These are phyloP conservation scores for Chauna torquata DNA, from an alignment of 2,113 vertebrate genomes.

Conservation along the genomic window DNA sequence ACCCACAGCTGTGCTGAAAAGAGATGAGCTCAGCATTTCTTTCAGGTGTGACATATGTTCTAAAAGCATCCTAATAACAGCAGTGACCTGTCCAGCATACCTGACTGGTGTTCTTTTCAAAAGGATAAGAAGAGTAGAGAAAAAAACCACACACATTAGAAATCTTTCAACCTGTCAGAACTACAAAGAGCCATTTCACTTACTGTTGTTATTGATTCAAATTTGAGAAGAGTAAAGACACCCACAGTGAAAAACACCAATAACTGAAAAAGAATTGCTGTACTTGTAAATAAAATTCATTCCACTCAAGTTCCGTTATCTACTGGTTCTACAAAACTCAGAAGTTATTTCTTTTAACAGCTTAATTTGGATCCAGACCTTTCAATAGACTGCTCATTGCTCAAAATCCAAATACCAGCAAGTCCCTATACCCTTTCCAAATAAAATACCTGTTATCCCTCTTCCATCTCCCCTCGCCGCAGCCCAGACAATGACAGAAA, in stretches of 20 bases:
- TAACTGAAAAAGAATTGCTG: neutral
- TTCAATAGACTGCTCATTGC: slow-evolving; percentile 28
- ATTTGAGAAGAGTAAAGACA: slow-evolving; percentile 27
- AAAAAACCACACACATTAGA: neutral
- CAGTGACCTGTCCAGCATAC: neutral
- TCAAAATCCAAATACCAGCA: slow-evolving; percentile 42
- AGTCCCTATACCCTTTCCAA: neutral
- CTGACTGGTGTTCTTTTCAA: neutral
- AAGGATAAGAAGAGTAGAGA: neutral
- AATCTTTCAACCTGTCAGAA: neutral
- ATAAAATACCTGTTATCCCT: neutral
- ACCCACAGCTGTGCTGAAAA: neutral
- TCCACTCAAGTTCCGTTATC: slow-evolving; percentile 37
- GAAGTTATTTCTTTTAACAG: slow-evolving; percentile 48
- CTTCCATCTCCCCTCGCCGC: neutral
- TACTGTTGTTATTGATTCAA: slow-evolving; percentile 45
- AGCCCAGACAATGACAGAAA: neutral
- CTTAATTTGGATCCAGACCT: slow-evolving; percentile 54
- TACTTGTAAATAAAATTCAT: slow-evolving; percentile 56
- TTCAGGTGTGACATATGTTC: neutral
- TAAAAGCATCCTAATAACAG: neutral
- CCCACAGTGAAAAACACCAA: slow-evolving; percentile 13
- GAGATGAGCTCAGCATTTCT: neutral
- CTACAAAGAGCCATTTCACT: neutral
- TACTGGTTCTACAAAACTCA: slow-evolving; percentile 40